Conservation (phyloP, 2,888 invertebrate genomes). For the Cyclophora punctaria region DNA sequence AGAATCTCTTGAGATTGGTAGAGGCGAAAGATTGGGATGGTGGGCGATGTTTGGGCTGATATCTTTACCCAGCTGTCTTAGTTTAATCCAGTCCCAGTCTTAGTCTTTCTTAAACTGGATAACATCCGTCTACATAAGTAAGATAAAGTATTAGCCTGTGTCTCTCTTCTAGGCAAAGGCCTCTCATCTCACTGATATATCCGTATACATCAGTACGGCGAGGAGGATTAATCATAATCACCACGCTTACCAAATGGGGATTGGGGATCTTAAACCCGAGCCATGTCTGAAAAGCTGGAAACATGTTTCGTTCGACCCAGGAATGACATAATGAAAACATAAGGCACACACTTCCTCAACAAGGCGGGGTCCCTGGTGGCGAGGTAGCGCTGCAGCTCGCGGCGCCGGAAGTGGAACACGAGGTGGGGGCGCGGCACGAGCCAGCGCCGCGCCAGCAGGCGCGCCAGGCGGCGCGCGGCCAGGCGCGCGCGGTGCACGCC, state of each 20-base stretch:
- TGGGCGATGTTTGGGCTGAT: too few species aligned
- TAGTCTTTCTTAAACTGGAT: background rate
- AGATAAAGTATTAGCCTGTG: too few species aligned
- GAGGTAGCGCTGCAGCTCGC: slow-evolving; percentile 78
- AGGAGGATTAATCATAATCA: too few species aligned
- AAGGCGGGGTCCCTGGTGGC: slow-evolving; percentile 68
- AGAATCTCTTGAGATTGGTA: too few species aligned
- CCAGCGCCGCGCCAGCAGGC: slow-evolving; percentile 76
- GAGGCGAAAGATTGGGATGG: too few species aligned
- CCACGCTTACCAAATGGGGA: background rate
- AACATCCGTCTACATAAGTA: background rate
- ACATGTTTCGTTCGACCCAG: too few species aligned
- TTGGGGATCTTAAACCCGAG: background rate
- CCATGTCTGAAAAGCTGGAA: too few species aligned
- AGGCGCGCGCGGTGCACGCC: slow-evolving; percentile 75
- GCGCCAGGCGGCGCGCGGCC: slow-evolving; percentile 74
- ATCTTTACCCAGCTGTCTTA: too few species aligned
- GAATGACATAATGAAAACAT: background rate
- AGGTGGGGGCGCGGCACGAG: slow-evolving; percentile 78
- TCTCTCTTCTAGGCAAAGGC: too few species aligned
- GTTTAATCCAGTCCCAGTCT: too few species aligned
- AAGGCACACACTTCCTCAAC: slow-evolving; percentile 74
- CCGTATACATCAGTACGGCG: too few species aligned
- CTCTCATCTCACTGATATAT: too few species aligned
- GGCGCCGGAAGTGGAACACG: slow-evolving; percentile 79